Evolutionary conservation across 2,888 invertebrate species (phyloP), one percentile per base, ranked within the genome.

Genomic region (Brachylomia viminalis): DNA sequence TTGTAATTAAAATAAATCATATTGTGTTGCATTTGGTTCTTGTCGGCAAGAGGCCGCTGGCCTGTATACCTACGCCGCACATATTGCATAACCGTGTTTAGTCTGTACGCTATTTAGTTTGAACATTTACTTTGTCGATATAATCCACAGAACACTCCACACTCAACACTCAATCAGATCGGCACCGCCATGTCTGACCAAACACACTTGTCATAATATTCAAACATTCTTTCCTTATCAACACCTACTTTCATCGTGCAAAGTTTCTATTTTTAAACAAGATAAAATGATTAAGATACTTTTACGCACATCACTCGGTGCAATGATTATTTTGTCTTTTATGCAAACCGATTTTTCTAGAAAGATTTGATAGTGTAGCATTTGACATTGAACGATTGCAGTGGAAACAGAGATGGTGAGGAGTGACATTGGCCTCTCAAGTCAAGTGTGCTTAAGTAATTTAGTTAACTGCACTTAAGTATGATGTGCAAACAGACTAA

Each of bases 131-230:
- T 88, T 90, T 88, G 88, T 82, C 83, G 86, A 90, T 89, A 88
- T 88, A 90, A 89, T 91, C 89, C 83, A 79, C 82, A 84, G 88
- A 91, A 89, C 86, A 81, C 87, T 88, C 78, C 80, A 83, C 87
- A 85, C 85, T 86, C 86, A 76, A 42, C 79, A 76, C 87, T 87
- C 84, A 73, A 84, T 87, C 83, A 87, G 84, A 80, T 86, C 82
- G 90, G 88, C 90, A 89, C 91, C 92, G 68, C 84, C 67, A 84
- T 90, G 92, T 92, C 93, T 92, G 90, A 88, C 90, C 86, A 88
- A 81, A 83, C 86, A 69, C 78, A 85, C 83, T 82, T 83, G 86
- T 85, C 83, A 83, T 83, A 83, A 83, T 66, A 83, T 76, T 75
- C 77, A 80, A 86, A 75, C 77, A 83, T 77, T 86, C 70, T 70